phyloP scores from a whole-genome alignment of 2,888 invertebrate genomes.

The Rotaria socialis region DNA sequence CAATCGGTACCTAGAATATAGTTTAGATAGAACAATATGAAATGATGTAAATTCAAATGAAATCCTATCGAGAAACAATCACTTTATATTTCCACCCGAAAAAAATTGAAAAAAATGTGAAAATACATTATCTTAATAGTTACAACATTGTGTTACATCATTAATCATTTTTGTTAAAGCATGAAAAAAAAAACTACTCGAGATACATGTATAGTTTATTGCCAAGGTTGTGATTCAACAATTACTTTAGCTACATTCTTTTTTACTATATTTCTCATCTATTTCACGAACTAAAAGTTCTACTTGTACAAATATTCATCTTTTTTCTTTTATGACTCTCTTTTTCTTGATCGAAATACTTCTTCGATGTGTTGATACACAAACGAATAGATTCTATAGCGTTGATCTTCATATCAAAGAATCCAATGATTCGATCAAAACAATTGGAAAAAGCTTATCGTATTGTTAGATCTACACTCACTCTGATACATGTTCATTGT shows the following conservation, averaged over 20 bases:
- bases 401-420: too few relatives aligned
- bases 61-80: background rate
- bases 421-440: too few relatives aligned
- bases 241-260: background rate
- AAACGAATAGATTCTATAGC: too few relatives aligned
- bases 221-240: background rate
- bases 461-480: too few relatives aligned
- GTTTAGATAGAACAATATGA: background rate
- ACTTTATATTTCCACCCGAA: background rate
- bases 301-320: background rate
- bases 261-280: background rate
- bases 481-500: too few relatives aligned
- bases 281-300: background rate
- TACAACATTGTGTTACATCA: background rate
- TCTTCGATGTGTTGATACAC: too few relatives aligned
- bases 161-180: background rate
- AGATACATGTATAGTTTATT: background rate
- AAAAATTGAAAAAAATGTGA: background rate
- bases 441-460: too few relatives aligned
- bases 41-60: background rate
- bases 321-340: too few relatives aligned
- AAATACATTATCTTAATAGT: background rate
- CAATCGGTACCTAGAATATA: constrained; percentile 3
- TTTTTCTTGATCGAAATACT: too few relatives aligned
- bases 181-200: background rate